Evolutionary conservation across 2,888 invertebrate species (phyloP).

Genomic region (Helobdella robusta): DNA sequence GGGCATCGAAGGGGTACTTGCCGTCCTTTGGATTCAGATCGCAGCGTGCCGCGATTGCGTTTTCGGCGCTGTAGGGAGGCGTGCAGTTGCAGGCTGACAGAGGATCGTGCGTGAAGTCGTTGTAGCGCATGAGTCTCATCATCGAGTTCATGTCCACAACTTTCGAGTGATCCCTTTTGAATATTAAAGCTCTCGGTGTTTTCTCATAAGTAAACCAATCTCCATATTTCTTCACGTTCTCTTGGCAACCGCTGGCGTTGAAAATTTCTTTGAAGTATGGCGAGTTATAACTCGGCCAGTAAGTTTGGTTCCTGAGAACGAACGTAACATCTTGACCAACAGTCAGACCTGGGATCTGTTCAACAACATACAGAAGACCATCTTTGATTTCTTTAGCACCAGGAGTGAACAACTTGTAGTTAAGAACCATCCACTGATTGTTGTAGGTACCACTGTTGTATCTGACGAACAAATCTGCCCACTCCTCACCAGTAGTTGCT

Average conservation of each 20-base stretch:
- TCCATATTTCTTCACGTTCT: constrained; percentile 54
- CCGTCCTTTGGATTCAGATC: constrained; percentile 65
- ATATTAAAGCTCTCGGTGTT: constrained; percentile 60
- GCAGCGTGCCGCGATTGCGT: constrained; percentile 62
- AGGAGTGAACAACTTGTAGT: constrained; percentile 60
- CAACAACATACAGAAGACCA: constrained; percentile 63
- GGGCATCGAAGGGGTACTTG: constrained; percentile 61
- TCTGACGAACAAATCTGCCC: constrained; percentile 62
- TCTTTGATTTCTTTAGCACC: constrained; percentile 41
- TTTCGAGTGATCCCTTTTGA: constrained; percentile 56
- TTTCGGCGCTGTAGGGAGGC: constrained; percentile 65
- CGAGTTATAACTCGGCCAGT: constrained; percentile 67
- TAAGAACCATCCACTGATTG: constrained; percentile 77
- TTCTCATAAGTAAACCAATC: constrained; percentile 60
- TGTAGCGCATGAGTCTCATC: constrained; percentile 59
- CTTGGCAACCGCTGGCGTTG: constrained; percentile 57
- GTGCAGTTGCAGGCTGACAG: constrained; percentile 59
- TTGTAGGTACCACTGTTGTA: constrained; percentile 73
- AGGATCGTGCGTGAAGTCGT: constrained; percentile 63
- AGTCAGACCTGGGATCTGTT: constrained; percentile 57
- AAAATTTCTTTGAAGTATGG: constrained; percentile 60
- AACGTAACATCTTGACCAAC: constrained; percentile 62
- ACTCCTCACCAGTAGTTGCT: constrained; percentile 62
- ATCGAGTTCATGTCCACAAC: constrained; percentile 57
- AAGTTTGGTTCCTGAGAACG: constrained; percentile 57